phyloP scores from a whole-genome alignment of 2,113 vertebrate species.

The Kryptolebias marmoratus region DNA sequence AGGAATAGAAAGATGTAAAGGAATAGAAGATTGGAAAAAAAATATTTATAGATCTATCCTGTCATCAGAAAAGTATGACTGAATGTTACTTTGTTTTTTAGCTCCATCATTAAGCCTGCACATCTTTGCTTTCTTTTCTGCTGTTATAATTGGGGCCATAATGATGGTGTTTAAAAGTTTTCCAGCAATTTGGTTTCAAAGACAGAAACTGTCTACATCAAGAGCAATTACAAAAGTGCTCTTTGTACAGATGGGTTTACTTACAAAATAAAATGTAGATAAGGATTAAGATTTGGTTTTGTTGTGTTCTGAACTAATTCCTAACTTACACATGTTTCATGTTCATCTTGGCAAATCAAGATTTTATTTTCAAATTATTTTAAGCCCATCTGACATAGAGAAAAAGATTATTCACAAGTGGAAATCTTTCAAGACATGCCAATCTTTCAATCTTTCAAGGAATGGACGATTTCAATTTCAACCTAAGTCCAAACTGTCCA shows the following conservation, averaged over 20 bases:
- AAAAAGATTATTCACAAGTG: neutral
- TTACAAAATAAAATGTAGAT: neutral
- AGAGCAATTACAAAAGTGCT: conserved; percentile 11
- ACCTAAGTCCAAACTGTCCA: too few species aligned
- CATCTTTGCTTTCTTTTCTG: neutral
- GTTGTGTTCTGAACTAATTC: too few species aligned
- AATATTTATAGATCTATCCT: conserved; percentile 13
- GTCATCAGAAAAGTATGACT: conserved; percentile 27
- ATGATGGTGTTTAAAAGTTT: conserved; percentile 26
- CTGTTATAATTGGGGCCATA: conserved; percentile 31
- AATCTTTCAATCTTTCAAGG: too few species aligned
- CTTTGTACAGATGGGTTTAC: neutral
- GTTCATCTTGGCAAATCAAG: too few species aligned
- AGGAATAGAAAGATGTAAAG: neutral
- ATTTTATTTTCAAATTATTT: neutral
- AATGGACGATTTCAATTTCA: too few species aligned
- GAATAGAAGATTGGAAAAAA: neutral
- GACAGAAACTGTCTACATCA: conserved; percentile 9
- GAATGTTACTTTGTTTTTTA: conserved; percentile 13
- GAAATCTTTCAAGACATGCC: neutral
- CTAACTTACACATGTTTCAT: too few species aligned
- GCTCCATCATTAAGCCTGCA: conserved; percentile 8
- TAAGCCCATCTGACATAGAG: neutral
- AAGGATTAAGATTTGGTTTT: too few species aligned
- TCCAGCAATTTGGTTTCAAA: conserved; percentile 24